Conservation (phyloP, 2,113 vertebrate species). For the Pelecanoides urinatrix region DNA sequence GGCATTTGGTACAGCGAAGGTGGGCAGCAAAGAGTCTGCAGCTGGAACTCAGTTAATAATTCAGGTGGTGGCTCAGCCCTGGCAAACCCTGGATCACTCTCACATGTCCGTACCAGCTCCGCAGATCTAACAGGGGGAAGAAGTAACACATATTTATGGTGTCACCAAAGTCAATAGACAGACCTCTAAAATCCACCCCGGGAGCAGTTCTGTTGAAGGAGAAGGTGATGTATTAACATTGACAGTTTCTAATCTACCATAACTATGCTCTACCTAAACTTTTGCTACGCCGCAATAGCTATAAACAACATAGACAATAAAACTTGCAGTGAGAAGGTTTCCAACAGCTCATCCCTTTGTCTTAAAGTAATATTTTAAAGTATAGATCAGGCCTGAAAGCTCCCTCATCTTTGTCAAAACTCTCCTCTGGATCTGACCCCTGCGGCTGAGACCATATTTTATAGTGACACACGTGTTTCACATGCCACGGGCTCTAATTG, state of each 20-base stretch:
- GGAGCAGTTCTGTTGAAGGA: conserved; percentile 34
- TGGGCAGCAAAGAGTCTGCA: not conserved
- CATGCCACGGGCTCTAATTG: conserved; percentile 19
- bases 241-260: conserved; percentile 21
- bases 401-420: not conserved
- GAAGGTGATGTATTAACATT: conserved; percentile 14
- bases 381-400: not conserved
- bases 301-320: conserved; percentile 38
- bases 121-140: not conserved
- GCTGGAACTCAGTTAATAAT: not conserved
- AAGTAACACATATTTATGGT: conserved; percentile 38
- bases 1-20: not conserved
- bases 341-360: conserved; percentile 2
- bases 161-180: conserved; percentile 4
- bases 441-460: not conserved
- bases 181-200: conserved; percentile 18
- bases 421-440: conserved; percentile 14
- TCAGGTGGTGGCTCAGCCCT: not conserved
- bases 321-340: not conserved
- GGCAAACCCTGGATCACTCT: not conserved
- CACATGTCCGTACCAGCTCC: not conserved
- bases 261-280: conserved; percentile 26
- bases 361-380: conserved; percentile 22
- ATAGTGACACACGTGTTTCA: not conserved
- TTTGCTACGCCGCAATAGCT: not conserved